Evolutionary conservation across 2,113 vertebrate genomes (phyloP), one percentile per base, ranked within the genome.

Genomic region (Gallinago undulata): DNA sequence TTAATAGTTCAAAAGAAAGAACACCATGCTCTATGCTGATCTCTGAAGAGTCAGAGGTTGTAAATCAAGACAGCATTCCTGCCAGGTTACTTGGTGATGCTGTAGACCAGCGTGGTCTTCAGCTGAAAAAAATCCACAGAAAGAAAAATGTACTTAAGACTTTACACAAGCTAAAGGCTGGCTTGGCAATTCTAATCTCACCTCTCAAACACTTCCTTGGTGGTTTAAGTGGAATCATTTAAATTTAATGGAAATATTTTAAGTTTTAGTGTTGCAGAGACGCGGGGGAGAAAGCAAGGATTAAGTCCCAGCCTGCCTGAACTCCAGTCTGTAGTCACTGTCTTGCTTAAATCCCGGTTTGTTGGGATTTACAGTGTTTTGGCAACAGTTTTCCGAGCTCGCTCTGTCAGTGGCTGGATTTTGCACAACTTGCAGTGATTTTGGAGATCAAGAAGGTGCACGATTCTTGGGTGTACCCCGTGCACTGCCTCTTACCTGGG

Each of bases 21-120:
- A 59, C 41, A n/a, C 35, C 6, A 1, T 0, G 1, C 19, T 77
- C 17, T 74, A 1, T 56, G 79, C 22, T 31, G 19, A 8, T 73
- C 66, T 94, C 57, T 72, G 59, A 41, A 47, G 33, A 60, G 48
- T 10, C 56, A 27, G 73, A 50, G 23, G 14, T 30, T 45, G 43
- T 78, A 78, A 78, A 91, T 67, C 22, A 13, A 74, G 43, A 69
- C 47, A 48, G 28, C 70, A 55, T 55, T 89, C 78, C 60, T 63
- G 63, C 47, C 64, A 66, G 64, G 27, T 53, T 66, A 13, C 48
- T 87, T 23, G 47, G 21, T 17, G 47, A 23, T 70, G 55, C 60
- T 87, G 56, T 39, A 45, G 51, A 31, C 81, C 63, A 75, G 23
- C 25, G 47, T 1, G 2, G 55, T n/a, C 55, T 82, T 84, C 37